Conservation (phyloP, 1,140 invertebrate species). For the Grapholita molesta region DNA sequence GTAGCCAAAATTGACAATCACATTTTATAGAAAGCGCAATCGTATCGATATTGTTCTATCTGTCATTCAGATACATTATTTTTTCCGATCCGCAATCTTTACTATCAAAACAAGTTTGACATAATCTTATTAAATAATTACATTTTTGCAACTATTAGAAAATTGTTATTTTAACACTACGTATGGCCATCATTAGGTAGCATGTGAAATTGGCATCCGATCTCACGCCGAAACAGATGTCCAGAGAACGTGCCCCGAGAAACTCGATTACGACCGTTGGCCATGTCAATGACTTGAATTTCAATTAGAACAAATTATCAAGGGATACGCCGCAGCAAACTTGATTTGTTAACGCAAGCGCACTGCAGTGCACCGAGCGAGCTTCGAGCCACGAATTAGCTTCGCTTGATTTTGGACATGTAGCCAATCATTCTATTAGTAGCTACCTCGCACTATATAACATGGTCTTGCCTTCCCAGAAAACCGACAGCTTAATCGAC, state of each 20-base stretch:
- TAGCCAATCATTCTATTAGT: slow-evolving; percentile 17
- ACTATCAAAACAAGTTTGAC: too few species aligned
- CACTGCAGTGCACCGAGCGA: slow-evolving; percentile 25
- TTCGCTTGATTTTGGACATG: slow-evolving; percentile 25
- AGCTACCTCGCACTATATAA: background rate
- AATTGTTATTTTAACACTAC: too few species aligned
- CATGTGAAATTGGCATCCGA: slow-evolving; percentile 15
- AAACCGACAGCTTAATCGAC: background rate
- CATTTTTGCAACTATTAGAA: too few species aligned
- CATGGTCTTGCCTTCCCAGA: background rate
- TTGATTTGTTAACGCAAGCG: slow-evolving; percentile 69
- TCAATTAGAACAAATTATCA: slow-evolving; percentile 78
- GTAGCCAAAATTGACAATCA: too few species aligned
- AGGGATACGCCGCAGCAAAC: slow-evolving; percentile 71
- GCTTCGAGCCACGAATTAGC: slow-evolving; percentile 29
- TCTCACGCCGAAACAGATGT: slow-evolving; percentile 36
- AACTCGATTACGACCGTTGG: slow-evolving; percentile 71
- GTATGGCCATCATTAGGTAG: background rate
- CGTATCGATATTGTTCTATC: too few species aligned
- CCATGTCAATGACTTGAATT: slow-evolving; percentile 76
- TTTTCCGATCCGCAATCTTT: too few species aligned
- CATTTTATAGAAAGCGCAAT: too few species aligned
- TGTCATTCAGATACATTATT: too few species aligned
- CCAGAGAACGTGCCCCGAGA: slow-evolving; percentile 46
- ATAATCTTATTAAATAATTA: too few species aligned